Base-by-base conservation (phyloP, 2,888 invertebrate species). In the Vandiemenella viatica region DNA sequence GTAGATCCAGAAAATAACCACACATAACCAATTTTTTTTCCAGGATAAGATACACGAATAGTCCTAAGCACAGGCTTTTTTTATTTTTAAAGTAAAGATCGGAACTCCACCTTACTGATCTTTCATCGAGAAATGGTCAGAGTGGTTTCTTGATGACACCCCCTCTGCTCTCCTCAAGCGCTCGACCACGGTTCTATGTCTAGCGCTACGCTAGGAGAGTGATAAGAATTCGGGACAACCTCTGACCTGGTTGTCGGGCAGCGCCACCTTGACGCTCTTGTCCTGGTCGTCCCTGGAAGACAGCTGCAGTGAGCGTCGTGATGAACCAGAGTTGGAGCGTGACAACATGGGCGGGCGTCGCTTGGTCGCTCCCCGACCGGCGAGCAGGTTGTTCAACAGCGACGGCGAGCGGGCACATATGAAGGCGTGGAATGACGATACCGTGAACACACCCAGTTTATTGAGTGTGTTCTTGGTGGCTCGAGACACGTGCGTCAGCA, bases 381-480 rank as follows among this genome's bases (percentile, higher is more conserved):
- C 89, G 61, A 92, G 74, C 62, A 92, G 72, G 69, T 92, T 92
- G 73, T 90, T 91, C 57, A 92, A 77, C 60, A 91, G 72, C 49
- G 90, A 91, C 37, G 95, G 95, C 61, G 91, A 91, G 56, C 96
- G 80, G 51, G 95, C 93, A 68, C 93, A 93, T 60, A 96, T 93
- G 68, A 93, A 91, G 57, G 95, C 96, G 69, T 96, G 95, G 74
- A 96, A 92, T 57, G 93, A 93, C 50, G 93, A 95, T 58, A 96
- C 95, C 47, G 93, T 95, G 76, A 95, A 95, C 61, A 95, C 92
- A 53, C 95, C 95, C 62, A 96, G 74, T 66, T 92, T 88, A 73
- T 93, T 92, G 62, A 96, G 72, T 43, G 89, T 91, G 62, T 85
- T 84, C 74, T 96, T 96, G 58, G 95, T 93, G 60, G 88, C 83